Evolutionary conservation across 2,888 invertebrate genomes (phyloP).

Genomic region (Amiota minor): DNA sequence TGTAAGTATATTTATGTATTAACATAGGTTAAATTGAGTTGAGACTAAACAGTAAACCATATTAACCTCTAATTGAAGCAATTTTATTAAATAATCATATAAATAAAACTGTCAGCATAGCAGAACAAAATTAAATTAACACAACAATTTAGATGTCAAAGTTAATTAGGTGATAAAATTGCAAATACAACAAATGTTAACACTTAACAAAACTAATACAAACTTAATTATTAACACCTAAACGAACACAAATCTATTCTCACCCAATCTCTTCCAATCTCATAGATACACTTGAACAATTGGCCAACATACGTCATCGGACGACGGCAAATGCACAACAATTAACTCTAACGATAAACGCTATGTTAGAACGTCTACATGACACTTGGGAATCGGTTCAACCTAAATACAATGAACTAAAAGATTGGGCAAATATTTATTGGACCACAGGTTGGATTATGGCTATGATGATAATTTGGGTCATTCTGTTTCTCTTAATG

Average conservation of each 20-base stretch:
- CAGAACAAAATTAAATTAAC: constrained; percentile 48
- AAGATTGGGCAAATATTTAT: constrained; percentile 66
- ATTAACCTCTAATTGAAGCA: too few relatives aligned
- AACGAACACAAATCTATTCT: constrained; percentile 25
- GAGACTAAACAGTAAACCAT: too few relatives aligned
- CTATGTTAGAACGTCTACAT: constrained; percentile 66
- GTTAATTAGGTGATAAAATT: constrained; percentile 50
- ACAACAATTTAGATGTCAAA: constrained; percentile 53
- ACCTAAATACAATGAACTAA: constrained; percentile 66
- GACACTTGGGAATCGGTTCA: constrained; percentile 67
- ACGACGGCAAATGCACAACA: constrained; percentile 72
- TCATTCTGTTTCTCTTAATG: constrained; percentile 69
- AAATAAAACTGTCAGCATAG: too few relatives aligned
- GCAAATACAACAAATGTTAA: constrained; percentile 24
- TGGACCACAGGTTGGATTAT: constrained; percentile 71
- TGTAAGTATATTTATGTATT: constrained; percentile 59
- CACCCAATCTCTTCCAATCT: constrained; percentile 13
- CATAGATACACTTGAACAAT: constrained; percentile 71
- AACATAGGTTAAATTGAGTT: background rate
- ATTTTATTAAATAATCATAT: too few relatives aligned
- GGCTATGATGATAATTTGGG: constrained; percentile 69
- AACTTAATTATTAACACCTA: constrained; percentile 57
- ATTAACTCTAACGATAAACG: constrained; percentile 69
- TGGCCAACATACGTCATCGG: constrained; percentile 71
- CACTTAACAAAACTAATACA: constrained; percentile 43